phyloP scores from a whole-genome alignment of 2,113 vertebrate genomes.

The Natator depressus region DNA sequence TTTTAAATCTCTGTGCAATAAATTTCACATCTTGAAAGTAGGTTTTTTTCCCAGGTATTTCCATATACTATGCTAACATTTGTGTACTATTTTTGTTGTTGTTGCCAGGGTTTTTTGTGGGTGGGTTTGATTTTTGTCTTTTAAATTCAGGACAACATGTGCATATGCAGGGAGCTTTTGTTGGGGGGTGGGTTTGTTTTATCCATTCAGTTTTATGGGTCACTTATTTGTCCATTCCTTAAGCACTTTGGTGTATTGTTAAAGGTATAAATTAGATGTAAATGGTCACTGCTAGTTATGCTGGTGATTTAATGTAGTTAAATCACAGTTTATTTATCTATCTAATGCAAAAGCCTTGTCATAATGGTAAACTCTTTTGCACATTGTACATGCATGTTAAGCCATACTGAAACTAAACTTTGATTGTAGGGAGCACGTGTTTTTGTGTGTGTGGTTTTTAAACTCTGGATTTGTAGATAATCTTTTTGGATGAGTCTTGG shows the following conservation, averaged over 20 bases:
- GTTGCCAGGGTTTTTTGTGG: background rate
- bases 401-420: background rate
- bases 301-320: background rate
- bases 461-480: background rate
- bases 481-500: background rate
- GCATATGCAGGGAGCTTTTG: too few relatives aligned
- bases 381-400: background rate
- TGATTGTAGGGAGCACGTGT: background rate
- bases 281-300: background rate
- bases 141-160: background rate
- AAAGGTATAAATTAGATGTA: background rate
- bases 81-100: background rate
- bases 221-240: background rate
- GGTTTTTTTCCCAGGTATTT: background rate
- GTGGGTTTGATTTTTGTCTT: background rate
- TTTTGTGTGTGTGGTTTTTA: background rate
- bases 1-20: background rate
- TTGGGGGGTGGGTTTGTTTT: background rate
- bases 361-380: background rate
- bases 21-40: background rate
- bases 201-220: background rate
- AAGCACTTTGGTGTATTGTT: background rate
- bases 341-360: background rate
- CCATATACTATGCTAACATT: background rate
- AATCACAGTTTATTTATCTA: background rate